These are phyloP conservation scores for Cotesia typhae DNA, from an alignment of 1,140 invertebrate genomes.

Conservation along the genomic window DNA sequence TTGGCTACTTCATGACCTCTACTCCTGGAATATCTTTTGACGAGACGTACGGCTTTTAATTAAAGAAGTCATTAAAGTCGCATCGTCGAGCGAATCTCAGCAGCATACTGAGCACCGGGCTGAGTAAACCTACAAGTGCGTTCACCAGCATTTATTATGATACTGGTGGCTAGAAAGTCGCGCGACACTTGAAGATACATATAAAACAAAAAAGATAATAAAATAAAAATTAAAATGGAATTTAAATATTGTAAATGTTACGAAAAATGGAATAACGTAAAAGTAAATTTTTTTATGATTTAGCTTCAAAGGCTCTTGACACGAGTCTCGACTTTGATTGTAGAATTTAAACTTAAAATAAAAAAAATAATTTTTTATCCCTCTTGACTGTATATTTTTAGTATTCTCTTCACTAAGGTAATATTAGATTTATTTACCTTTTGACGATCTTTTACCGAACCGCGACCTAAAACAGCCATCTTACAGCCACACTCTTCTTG, in stretches of 20 bases:
- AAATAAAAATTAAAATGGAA: too few species aligned
- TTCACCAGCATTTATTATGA: slow-evolving; percentile 38
- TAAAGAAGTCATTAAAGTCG: slow-evolving; percentile 45
- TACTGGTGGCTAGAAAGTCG: slow-evolving; percentile 14
- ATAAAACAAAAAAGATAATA: background rate
- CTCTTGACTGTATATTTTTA: background rate
- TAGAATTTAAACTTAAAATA: too few species aligned
- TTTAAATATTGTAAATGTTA: background rate
- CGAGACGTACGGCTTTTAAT: slow-evolving; percentile 44
- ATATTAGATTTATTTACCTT: slow-evolving; percentile 71
- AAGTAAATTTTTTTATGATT: too few species aligned
- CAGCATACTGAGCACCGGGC: background rate
- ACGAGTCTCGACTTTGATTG: background rate
- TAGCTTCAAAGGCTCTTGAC: background rate
- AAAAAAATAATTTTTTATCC: too few species aligned
- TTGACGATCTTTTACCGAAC: slow-evolving; percentile 88
- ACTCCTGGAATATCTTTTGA: slow-evolving; percentile 23
- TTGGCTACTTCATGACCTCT: slow-evolving; percentile 24
- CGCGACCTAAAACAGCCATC: slow-evolving; percentile 89
- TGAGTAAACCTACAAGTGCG: slow-evolving; percentile 19
- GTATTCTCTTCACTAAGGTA: background rate
- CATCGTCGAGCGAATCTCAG: slow-evolving; percentile 36
- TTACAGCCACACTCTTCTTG: slow-evolving; percentile 94
- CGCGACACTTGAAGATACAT: slow-evolving; percentile 14
- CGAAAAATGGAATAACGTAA: background rate